Base-by-base conservation (phyloP, 2,113 vertebrate genomes). In the Eupsittula cactorum region DNA sequence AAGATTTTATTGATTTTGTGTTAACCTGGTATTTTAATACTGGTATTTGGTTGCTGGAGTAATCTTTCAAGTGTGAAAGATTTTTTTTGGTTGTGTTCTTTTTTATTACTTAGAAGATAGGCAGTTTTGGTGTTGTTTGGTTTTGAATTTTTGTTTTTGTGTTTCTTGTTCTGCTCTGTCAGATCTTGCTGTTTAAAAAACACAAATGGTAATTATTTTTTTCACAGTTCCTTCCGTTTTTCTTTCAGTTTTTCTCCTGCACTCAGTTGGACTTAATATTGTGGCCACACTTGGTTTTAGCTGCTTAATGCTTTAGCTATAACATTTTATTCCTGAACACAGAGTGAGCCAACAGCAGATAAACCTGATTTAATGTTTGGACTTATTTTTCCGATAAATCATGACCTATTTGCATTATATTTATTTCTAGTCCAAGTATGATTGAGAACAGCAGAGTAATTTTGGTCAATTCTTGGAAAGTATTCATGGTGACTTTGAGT, bases 1-100 rank as follows among this genome's bases (percentile, higher is more conserved):
- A 29, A 65, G 57, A 42, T 70, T 90, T 82, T 82, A 95, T 93
- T 73, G 91, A 89, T 90, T 96, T 94, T 91, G 16, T 78, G 31
- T 86, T 86, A 84, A 62, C 12, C 31, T 77, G 81, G 67, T 96
- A 78, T 86, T 91, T 92, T 91, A 92, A 87, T 92, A 49, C 18
- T 33, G 39, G 42, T 55, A 42, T 83, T 63, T 78, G 24, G 73
- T 71, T 88, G n/a, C 80, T 59, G 55, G 31, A 81, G 11, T 70
- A 19, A 4, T 83, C 68, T 86, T 86, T 88, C 28, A 50, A 67
- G n/a, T 81, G 81, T 24, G 16, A 42, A 53, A 69, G 27, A 15
- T 13, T 31, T 29, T 50, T 53, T 8, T 69, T 57, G 3, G 6
- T 65, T 55, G 44, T 82, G 29, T 35, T 91, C 10, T 5, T n/a